Base-by-base conservation (phyloP, 2,797 vertebrate genomes). In the Erithacus rubecula region DNA sequence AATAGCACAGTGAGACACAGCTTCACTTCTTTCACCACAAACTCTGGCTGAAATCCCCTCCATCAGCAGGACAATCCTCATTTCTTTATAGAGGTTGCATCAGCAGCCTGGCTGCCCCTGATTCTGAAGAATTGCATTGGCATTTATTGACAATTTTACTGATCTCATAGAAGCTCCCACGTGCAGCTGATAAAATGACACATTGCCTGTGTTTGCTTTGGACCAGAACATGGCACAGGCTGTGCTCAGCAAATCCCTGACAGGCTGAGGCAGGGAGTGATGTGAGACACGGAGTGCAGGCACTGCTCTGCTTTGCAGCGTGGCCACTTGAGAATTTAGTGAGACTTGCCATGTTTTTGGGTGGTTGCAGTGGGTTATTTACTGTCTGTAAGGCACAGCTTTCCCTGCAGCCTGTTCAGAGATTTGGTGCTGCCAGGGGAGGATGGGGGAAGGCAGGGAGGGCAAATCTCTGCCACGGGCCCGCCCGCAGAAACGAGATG, bases 401-500 rank as follows among this genome's bases (percentile, higher is more conserved):
- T 15, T 18, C 30, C 55, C n/a, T 22, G 7, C 27, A 10, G 2
- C 34, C 44, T 15, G 34, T 5, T 52, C 46, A 65, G 84, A 63
- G 65, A 0, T 5, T 1, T 20, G 43, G 47, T 44, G 7, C 59
- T 56, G 63, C 21, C 37, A 9, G 72, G 21, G 43, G 32, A 56
- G 63, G 83, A 7, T 12, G n/a, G 65, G 56, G 70, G 17, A 20
- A 46, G 62, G 56, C 47, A 30, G 64, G 72, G 49, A 55, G 74
- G 83, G 82, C 67, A 52, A 22, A 84, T 90, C 83, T 44, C 51
- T 36, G 93, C 83, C 83, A 63, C 72, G 2, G 83, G 52, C 29
- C 15, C 5, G 10, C 92, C 76, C 1, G 94, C 59, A 44, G 95
- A 83, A 95, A 93, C 75, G 93, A 91, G 72, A 81, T 4, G 91